These are phyloP conservation scores for Esox lucius DNA, from an alignment of 2,797 vertebrate genomes.

Conservation along the genomic window DNA sequence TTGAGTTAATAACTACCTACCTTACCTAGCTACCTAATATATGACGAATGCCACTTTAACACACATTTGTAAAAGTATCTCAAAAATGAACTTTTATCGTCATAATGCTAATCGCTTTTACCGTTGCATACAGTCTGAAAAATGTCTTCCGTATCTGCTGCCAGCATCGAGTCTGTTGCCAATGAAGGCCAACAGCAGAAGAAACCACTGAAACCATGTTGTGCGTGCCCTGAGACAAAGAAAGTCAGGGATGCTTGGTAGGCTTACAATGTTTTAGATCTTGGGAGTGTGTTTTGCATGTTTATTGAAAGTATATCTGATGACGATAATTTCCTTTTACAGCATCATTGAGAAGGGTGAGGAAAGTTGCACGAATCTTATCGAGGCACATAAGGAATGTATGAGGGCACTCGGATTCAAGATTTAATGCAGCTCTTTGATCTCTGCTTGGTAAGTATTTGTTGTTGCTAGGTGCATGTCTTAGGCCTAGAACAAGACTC, in stretches of 20 bases:
- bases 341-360: slow-evolving; percentile 97
- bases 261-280: slow-evolving; percentile 32
- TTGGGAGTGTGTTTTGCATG: background rate
- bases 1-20: background rate
- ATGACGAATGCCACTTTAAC: background rate
- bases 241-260: slow-evolving; percentile 91
- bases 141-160: slow-evolving; percentile 81
- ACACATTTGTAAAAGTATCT: background rate
- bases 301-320: background rate
- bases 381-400: slow-evolving; percentile 96
- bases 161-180: slow-evolving; percentile 65
- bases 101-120: background rate
- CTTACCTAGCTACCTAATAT: background rate
- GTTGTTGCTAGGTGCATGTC: background rate
- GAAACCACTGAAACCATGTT: slow-evolving; percentile 91
- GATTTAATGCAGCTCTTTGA: slow-evolving; percentile 71
- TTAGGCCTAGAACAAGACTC: background rate
- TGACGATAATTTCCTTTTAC: slow-evolving; percentile 31
- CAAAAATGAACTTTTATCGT: background rate
- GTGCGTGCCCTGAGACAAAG: slow-evolving; percentile 95
- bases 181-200: slow-evolving; percentile 69
- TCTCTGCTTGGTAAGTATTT: slow-evolving; percentile 60
- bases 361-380: slow-evolving; percentile 84
- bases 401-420: slow-evolving; percentile 97
- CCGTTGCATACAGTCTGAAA: slow-evolving; percentile 27